Percentiles rank a stretch among this genome's conserved stretches.
phyloP scores from a whole-genome alignment of 2,888 invertebrate species.

The Bombyx huttoni region DNA sequence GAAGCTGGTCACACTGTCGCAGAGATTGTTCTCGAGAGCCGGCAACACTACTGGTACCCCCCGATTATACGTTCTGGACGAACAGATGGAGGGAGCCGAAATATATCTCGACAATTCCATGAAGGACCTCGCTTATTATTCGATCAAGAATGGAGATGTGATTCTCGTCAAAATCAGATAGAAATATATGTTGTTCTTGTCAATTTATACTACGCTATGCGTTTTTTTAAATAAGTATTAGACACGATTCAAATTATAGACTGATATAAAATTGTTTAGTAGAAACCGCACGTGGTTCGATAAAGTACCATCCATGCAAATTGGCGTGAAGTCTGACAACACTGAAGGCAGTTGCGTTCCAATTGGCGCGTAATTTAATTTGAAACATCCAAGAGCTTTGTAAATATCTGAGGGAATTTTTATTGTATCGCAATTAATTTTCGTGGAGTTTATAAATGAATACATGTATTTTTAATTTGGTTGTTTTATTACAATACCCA shows the following conservation, averaged over 20 bases:
- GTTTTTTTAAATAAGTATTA: too few relatives aligned
- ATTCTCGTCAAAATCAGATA: slow-evolving; percentile 79
- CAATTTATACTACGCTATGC: neutral
- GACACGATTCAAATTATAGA: neutral
- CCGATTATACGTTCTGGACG: slow-evolving; percentile 65
- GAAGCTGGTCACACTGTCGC: slow-evolving; percentile 85
- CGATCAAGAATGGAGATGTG: slow-evolving; percentile 86
- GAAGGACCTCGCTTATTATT: slow-evolving; percentile 86
- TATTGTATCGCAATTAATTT: slow-evolving; percentile 50
- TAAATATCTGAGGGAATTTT: slow-evolving; percentile 51
- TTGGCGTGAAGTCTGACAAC: slow-evolving; percentile 16
- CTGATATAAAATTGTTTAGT: neutral
- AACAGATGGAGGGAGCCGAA: slow-evolving; percentile 74
- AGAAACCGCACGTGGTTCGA: neutral
- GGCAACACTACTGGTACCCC: slow-evolving; percentile 44
- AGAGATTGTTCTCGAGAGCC: slow-evolving; percentile 77
- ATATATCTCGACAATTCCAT: slow-evolving; percentile 86
- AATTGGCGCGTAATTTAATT: slow-evolving; percentile 25
- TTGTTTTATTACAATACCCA: neutral
- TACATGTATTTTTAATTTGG: slow-evolving; percentile 49
- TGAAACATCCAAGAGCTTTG: slow-evolving; percentile 37
- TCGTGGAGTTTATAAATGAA: slow-evolving; percentile 27
- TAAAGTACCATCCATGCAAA: neutral
- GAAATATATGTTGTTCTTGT: slow-evolving; percentile 9
- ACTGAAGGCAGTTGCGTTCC: slow-evolving; percentile 9